Base-by-base conservation (phyloP, 2,888 invertebrate genomes). In the Rhagonycha lutea region DNA sequence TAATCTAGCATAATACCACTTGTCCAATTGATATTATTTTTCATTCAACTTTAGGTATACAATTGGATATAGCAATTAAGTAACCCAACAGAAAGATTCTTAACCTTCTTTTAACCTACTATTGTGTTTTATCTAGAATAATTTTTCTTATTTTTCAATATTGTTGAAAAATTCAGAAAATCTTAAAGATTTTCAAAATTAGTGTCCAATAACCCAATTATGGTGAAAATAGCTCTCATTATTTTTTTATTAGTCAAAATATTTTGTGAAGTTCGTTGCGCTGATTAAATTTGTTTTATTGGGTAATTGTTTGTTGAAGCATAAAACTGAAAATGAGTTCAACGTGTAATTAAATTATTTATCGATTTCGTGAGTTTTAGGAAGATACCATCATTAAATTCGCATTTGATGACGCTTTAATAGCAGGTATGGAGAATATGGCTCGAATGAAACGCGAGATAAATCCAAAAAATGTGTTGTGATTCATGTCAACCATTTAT, bases 1-100 rank as follows among this genome's bases (percentile, higher is more conserved):
- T 82, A 81, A 74, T 76, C 81, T 80, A 82, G 81, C 84, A 81
- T 81, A 79, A 77, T 82, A 73, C 77, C 78, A 77, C 78, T 79
- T 78, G 75, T 75, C 14, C 32, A 69, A 14, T 60, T 47, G 72
- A 72, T 69, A 69, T 65, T 69, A 69, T 65, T 63, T 62, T 62
- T 62, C 62, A 24, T 47, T 62, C 63, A 26, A 65, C 63, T 65
- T 24, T 26, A 26, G 63, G 62, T 62, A 23, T 23, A 23, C 62
- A 62, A 65, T 24, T 24, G 26, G 9, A 24, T 24, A 65, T 62
- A 63, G 63, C 18, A 63, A 63, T 63, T 63, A 24, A 4, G 24
- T 11, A 18, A 9, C n/a, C 63, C 24, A 65, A 26, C 24, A 65
- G 26, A 14, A 24, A 24, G 12, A 65, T 65, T 47, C 47, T 47